A percentile compares a stretch with the other conserved stretches of the same genome.
These are phyloP conservation scores for Anisognathus igniventris DNA, from an alignment of 2,797 vertebrate species.

Conservation along the genomic window DNA sequence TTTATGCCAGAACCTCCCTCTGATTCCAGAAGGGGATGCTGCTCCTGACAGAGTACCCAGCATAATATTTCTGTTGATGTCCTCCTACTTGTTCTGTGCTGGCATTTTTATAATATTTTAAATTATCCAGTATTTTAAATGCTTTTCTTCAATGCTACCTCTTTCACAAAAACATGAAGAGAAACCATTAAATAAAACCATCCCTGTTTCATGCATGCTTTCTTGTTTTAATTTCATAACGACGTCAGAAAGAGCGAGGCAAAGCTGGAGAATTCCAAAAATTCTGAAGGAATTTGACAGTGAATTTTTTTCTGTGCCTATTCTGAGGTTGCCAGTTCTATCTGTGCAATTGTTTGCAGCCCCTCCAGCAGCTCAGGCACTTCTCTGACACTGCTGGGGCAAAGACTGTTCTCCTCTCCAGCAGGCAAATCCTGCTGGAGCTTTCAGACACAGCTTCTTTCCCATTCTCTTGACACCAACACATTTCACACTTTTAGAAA, in stretches of 20 bases:
- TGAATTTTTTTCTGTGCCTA: neutral
- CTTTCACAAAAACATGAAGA: neutral
- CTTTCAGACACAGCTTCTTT: neutral
- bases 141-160: neutral
- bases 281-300: neutral
- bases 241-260: neutral
- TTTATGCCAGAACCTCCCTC: neutral
- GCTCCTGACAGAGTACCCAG: neutral
- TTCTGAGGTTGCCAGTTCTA: neutral
- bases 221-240: neutral
- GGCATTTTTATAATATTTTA: neutral
- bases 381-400: neutral
- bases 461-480: neutral
- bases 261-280: neutral
- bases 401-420: neutral
- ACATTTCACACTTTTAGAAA: neutral
- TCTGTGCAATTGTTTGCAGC: neutral
- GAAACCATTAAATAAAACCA: neutral
- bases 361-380: neutral
- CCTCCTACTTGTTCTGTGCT: neutral
- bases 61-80: neutral
- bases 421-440: neutral
- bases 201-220: neutral
- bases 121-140: neutral
- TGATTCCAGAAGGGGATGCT: neutral